phyloP scores from a whole-genome alignment of 2,113 vertebrate genomes.

The Centrocercus urophasianus region DNA sequence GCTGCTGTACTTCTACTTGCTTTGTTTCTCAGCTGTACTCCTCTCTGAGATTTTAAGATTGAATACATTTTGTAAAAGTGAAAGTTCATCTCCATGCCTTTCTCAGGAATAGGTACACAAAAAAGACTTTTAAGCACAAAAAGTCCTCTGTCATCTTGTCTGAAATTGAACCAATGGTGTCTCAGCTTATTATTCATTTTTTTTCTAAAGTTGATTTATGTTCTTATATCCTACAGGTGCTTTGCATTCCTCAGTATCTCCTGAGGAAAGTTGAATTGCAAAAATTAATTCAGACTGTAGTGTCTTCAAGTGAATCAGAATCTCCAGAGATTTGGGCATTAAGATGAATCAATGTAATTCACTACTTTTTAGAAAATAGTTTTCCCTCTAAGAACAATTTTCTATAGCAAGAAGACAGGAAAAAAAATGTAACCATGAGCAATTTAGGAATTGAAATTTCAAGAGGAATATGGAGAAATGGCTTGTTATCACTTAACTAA shows the following conservation, averaged over 20 bases:
- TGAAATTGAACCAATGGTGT: background rate
- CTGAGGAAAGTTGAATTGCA: background rate
- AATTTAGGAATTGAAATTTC: background rate
- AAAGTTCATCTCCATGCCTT: background rate
- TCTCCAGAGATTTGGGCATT: background rate
- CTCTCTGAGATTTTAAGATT: background rate
- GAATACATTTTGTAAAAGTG: background rate
- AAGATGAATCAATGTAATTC: background rate
- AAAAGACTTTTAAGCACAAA: background rate
- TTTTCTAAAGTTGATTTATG: background rate
- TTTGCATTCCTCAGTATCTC: background rate
- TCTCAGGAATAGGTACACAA: background rate
- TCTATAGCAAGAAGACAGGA: background rate
- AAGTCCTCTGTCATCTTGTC: background rate
- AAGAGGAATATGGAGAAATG: background rate
- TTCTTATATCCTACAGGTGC: background rate
- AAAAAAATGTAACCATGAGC: background rate
- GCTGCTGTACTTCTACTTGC: background rate
- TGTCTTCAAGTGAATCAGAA: background rate
- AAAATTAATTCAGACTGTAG: background rate
- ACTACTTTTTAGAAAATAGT: background rate
- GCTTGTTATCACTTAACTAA: background rate
- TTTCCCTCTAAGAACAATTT: background rate
- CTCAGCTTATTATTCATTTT: background rate
- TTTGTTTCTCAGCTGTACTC: background rate